Base-by-base conservation (phyloP, 1,140 invertebrate genomes). In the Drosophila nigromelanica region DNA sequence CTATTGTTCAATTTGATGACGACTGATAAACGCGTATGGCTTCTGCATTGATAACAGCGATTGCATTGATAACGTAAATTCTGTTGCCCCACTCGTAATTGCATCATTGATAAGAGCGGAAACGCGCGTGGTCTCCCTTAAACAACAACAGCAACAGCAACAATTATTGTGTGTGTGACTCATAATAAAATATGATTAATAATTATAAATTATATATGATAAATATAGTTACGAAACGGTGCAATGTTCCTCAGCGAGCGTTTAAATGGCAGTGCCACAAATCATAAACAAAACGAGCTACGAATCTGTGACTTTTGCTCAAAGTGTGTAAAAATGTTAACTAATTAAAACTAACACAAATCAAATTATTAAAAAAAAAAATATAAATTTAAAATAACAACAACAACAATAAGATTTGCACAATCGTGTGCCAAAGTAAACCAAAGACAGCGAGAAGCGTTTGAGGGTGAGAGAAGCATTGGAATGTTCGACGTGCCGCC, bases 401-500 rank as follows among this genome's bases (percentile, higher is more conserved):
- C 15, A 15, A 68, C 61, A 48, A 68, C 24, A 42, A 45, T 15
- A 60, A 40, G 33, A 60, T n/a, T 63, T 4, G 11, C 24, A 50
- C 30, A 33, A 66, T 55, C 55, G 47, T n/a, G 47, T 48, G 47
- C 47, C 12, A 27, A 11, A 43, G 5, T 40, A 40, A 59, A 64
- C 24, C 58, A 72, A 45, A 63, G 47, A 62, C 66, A 30, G 35
- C 51, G 48, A 37, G 24, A 11, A 2, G 39, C 39, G 39, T 14
- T 11, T 35, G 0, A 7, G 7, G 7, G 21, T 4, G n/a, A 18
- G 37, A 35, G 39, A 37, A 15, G 42, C 11, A 56, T 43, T 37
- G 60, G 55, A 55, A 92, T 92, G 91, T 91, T 92, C 51, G 90
- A 91, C 66, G 76, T 91, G 61, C 92, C 80, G 91, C 92, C 83